Conservation (phyloP, 2,113 vertebrate species). For the Mungos mungo region DNA sequence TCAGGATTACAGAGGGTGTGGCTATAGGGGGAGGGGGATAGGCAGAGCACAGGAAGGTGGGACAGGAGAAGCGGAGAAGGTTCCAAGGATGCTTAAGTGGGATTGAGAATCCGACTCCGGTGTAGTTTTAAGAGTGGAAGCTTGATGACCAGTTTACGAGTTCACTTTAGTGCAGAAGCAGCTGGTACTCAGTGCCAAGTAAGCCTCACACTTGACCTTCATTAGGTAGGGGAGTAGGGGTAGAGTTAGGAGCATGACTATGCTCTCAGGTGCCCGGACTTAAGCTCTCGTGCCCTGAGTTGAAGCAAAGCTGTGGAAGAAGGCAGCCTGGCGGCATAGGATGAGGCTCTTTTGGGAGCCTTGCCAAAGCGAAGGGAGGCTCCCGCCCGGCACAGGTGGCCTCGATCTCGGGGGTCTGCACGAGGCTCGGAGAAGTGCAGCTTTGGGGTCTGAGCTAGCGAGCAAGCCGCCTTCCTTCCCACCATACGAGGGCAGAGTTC, state of each 20-base stretch:
- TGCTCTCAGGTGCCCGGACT: neutral
- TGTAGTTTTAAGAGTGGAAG: neutral
- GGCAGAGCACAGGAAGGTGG: neutral
- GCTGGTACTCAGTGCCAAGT: rapidly evolving
- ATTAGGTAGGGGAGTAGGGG: too few species aligned
- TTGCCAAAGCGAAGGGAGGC: neutral
- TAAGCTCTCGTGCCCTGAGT: rapidly evolving
- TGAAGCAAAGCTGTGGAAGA: neutral
- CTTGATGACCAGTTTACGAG: rapidly evolving
- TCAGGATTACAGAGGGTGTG: rapidly evolving
- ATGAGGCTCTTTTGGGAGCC: rapidly evolving
- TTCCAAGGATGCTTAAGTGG: rapidly evolving
- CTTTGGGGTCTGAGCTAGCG: neutral
- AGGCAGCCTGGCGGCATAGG: rapidly evolving
- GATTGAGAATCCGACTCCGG: neutral
- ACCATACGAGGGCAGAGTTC: rapidly evolving
- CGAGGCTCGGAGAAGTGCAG: rapidly evolving
- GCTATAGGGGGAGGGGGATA: too few species aligned
- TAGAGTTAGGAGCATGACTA: neutral
- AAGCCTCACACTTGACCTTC: too few species aligned
- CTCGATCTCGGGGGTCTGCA: neutral
- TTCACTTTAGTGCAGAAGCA: neutral
- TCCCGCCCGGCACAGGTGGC: neutral
- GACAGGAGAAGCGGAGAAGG: neutral
- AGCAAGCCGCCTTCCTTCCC: rapidly evolving